Evolutionary conservation across 1,140 invertebrate species (phyloP).

Genomic region (Aplysia californica): DNA sequence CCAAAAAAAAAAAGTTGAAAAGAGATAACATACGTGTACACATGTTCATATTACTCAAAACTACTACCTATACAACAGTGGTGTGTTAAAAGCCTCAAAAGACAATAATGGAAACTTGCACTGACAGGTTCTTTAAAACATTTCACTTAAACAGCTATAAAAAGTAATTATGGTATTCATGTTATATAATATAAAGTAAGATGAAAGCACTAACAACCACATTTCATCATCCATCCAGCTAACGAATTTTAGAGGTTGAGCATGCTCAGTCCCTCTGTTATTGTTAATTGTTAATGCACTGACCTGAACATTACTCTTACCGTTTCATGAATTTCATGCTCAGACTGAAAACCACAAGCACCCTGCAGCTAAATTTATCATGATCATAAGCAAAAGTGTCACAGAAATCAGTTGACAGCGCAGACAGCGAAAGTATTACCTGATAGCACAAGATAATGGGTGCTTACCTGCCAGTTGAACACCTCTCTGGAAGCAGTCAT

Average conservation of each 20-base stretch:
- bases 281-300: not conserved
- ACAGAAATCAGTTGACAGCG: too few relatives aligned
- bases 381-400: too few relatives aligned
- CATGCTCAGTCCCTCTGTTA: too few relatives aligned
- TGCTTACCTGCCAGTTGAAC: slow-evolving; percentile 92
- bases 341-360: not conserved
- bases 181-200: not conserved
- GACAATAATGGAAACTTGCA: not conserved
- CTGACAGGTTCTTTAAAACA: not conserved
- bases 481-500: slow-evolving; percentile 91
- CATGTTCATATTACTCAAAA: not conserved
- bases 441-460: too few relatives aligned
- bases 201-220: not conserved
- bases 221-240: not conserved
- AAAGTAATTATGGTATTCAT: too few relatives aligned
- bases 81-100: not conserved
- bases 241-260: not conserved
- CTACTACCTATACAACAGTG: not conserved
- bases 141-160: not conserved
- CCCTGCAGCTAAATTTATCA: slow-evolving; percentile 30
- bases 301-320: not conserved
- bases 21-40: not conserved
- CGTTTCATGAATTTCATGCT: not conserved
- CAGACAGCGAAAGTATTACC: too few relatives aligned
- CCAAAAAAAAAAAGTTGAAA: slow-evolving; percentile 1